A percentile compares a stretch with the other conserved stretches of the same genome.
Evolutionary conservation across 1,140 invertebrate genomes (phyloP).

Genomic region (Antheraea mylitta): DNA sequence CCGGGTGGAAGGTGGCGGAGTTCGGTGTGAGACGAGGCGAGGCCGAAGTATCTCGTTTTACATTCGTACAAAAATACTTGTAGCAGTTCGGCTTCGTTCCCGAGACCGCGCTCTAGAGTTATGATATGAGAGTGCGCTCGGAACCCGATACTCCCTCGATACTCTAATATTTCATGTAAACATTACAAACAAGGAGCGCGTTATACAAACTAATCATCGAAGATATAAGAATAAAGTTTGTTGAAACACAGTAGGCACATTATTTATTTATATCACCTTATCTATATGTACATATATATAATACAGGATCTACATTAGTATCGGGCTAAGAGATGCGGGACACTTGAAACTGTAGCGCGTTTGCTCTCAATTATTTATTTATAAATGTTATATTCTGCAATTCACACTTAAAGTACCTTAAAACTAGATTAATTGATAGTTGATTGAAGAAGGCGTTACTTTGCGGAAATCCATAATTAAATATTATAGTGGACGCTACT

Average conservation of each 20-base stretch:
- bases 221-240: conserved; percentile 9
- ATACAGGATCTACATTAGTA: background rate
- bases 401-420: too few relatives aligned
- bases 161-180: too few relatives aligned
- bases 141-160: conserved; percentile 12
- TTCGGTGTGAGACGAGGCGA: background rate
- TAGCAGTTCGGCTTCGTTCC: conserved; percentile 13
- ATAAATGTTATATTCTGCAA: too few relatives aligned
- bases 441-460: too few relatives aligned
- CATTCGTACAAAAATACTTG: conserved; percentile 25
- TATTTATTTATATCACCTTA: conserved; percentile 8
- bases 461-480: too few relatives aligned
- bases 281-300: background rate
- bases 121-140: conserved; percentile 26
- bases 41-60: background rate
- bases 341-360: too few relatives aligned
- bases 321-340: too few relatives aligned
- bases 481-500: too few relatives aligned
- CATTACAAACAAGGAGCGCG: conserved; percentile 3
- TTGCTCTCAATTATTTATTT: too few relatives aligned
- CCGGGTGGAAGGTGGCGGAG: too few relatives aligned
- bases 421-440: too few relatives aligned
- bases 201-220: conserved; percentile 4
- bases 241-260: conserved; percentile 9
- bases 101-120: conserved; percentile 18